Evolutionary conservation across 2,888 invertebrate species (phyloP), one percentile per base, ranked within the genome.

Genomic region (Homarus gammarus): DNA sequence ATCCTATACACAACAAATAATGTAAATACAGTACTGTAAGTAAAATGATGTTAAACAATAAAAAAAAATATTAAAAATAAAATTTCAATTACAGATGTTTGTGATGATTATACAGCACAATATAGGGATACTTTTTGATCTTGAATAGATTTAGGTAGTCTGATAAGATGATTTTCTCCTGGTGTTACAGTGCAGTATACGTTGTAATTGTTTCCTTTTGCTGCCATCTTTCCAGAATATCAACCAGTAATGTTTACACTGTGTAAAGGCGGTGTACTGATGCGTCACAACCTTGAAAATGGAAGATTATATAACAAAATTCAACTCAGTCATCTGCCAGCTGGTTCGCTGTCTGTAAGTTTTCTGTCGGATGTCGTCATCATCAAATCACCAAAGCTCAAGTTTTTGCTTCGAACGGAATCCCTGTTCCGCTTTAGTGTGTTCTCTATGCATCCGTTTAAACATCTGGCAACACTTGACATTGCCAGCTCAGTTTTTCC

Each of bases 201-300:
- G 18, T 56, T 22, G 15, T 61, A 61, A 18, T 81, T 5, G 12
- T 27, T 15, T 31, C 22, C 0, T 81, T 38, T 68, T 79, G 31
- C n/a, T 64, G 40, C 36, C 15, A 22, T 56, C 27, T 33, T 84
- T 88, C 44, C 85, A 91, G 91, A 91, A 64, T 91, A 88, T 68
- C 91, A 87, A 36, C 91, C 91, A 6, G 82, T 84, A 18, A 70
- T 91, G 49, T 81, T 84, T 18, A 75, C 75, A 1, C 68, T 91
- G 36, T 70, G 91, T 27, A 91, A 91, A 49, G 84, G 84, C n/a
- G 79, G 77, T 75, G 51, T 88, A 2, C 64, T 91, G 44, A 88
- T 88, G 27, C 84, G 91, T n/a, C 88, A 88, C 36, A 77, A 91
- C 70, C 78, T 91, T 49, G 75, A 88, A 6, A 91, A 61, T 12